phyloP scores from a whole-genome alignment of 2,113 vertebrate genomes.

The Nothocercus julius region DNA sequence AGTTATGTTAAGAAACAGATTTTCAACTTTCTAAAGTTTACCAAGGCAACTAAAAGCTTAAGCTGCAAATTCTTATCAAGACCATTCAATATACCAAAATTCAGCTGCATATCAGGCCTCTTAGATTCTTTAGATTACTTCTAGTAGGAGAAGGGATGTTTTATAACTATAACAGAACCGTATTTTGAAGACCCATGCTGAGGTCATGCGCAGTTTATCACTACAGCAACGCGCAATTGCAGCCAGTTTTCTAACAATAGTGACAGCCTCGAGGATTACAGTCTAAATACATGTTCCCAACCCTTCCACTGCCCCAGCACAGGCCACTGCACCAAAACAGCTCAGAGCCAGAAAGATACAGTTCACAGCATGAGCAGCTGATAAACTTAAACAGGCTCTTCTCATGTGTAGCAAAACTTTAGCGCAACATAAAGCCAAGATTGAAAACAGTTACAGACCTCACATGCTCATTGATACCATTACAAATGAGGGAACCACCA shows the following conservation, averaged over 20 bases:
- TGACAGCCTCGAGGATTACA: slow-evolving; percentile 13
- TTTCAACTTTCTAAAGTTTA: neutral
- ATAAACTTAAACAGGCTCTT: no score
- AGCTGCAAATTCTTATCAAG: neutral
- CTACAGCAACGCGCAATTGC: slow-evolving; percentile 9
- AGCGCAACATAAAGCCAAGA: neutral
- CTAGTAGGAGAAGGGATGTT: neutral
- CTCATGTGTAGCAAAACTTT: no score
- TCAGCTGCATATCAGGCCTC: fast-evolving
- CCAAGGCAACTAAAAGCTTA: slow-evolving; percentile 2
- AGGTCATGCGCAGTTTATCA: neutral
- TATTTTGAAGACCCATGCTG: neutral
- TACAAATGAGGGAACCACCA: neutral
- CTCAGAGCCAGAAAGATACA: neutral
- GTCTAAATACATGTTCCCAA: neutral
- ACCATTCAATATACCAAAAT: neutral
- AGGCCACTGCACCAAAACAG: neutral
- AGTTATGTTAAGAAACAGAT: neutral
- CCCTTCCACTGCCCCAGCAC: neutral
- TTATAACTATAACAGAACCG: neutral
- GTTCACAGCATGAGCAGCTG: neutral
- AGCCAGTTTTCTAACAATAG: slow-evolving; percentile 24
- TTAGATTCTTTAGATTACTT: neutral
- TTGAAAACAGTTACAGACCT: neutral
- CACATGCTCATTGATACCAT: neutral